Evolutionary conservation across 1,140 invertebrate species (phyloP), one percentile per base, ranked within the genome.

Genomic region (Sarcophaga bullata): DNA sequence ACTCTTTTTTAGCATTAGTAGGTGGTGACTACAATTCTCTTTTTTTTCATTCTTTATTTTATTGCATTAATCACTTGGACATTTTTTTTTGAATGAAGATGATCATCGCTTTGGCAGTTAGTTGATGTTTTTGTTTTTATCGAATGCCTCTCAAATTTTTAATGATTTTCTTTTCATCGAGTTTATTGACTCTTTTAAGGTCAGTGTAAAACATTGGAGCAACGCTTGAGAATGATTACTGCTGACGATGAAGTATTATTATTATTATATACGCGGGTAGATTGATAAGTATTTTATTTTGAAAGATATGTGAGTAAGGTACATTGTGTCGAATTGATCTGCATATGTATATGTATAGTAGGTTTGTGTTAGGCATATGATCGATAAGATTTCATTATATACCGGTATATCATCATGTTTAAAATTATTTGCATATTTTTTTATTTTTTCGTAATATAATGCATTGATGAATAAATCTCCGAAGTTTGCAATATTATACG

Each of bases 121-220:
- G 17, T 68, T 58, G 54, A 1, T 19, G n/a, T 68, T 68, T 19
- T 68, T 4, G 17, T 68, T 7, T 68, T 17, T 58, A 15, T 58
- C 11, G 52, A 58, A 58, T 58, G n/a, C 9, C 10, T 68, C 62
- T 68, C n/a, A n/a, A n/a, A n/a, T n/a, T 2, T 37, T 58, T 25
- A n/a, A 19, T 68, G 0, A 5, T 10, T 15, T 58, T 58, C 15
- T 68, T 19, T 19, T 19, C 62, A 68, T 25, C 19, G n/a, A 68
- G 62, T 68, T 68, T 68, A 68, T 68, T 68, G 62, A 68, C 62
- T 68, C 19, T 19, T 68, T 68, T 68, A 68, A 68, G 62, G 62
- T 68, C 62, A 68, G 62, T 68, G 10, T 68, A 68, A 68, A 25
- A 68, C 17, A 68, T 68, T 68, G n/a, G 19, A 9, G n/a, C 62